Conservation (phyloP, 2,888 invertebrate genomes). For the Sisyra terminalis region DNA sequence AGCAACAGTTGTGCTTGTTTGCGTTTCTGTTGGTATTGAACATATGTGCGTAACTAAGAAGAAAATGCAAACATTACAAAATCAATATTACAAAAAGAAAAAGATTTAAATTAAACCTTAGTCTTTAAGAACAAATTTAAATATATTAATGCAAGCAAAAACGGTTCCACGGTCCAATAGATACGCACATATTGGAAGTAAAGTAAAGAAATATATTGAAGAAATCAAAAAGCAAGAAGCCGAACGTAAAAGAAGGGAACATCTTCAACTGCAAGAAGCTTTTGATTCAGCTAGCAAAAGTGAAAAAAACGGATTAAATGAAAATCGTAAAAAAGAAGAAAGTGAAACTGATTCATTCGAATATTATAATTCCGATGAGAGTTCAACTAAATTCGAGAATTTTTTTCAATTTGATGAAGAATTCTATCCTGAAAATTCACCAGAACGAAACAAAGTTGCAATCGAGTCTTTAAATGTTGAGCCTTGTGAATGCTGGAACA, state of each 20-base stretch:
- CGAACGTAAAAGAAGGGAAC: not conserved
- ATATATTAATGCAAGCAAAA: not conserved
- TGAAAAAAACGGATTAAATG: not conserved
- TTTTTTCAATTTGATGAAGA: no score
- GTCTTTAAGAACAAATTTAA: not conserved
- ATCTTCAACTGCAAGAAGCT: no score
- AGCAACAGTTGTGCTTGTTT: not conserved
- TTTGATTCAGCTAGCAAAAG: not conserved
- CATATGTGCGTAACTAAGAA: no score
- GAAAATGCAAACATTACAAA: no score
- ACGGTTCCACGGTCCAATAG: not conserved
- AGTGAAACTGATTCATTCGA: not conserved
- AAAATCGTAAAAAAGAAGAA: not conserved
- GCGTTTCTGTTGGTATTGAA: not conserved
- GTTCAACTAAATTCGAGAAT: no score
- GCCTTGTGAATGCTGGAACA: slow-evolving; percentile 2
- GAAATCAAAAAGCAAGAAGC: slow-evolving; percentile 1
- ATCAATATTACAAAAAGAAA: no score
- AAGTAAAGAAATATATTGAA: slow-evolving; percentile 1
- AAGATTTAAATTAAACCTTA: not conserved
- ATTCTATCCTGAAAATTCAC: no score
- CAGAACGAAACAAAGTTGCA: not conserved
- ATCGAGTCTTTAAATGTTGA: not conserved
- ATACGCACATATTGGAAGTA: slow-evolving; percentile 3
- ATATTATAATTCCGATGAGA: no score